phyloP scores from a whole-genome alignment of 2,797 vertebrate species.

The Gypaetus barbatus region DNA sequence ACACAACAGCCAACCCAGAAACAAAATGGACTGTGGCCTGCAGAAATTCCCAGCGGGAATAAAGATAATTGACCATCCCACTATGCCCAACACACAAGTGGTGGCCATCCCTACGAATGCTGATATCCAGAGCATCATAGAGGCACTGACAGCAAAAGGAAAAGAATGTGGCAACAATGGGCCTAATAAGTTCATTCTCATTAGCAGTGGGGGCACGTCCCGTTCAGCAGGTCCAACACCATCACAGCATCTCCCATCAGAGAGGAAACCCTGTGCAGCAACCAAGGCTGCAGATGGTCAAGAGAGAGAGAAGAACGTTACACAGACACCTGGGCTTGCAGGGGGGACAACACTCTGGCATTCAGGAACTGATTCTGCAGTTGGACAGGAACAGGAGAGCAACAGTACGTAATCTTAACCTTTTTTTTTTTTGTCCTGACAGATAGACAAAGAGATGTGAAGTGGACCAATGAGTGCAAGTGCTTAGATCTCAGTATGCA shows the following conservation, averaged over 20 bases:
- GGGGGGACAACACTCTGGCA: background rate
- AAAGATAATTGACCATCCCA: constrained; percentile 88
- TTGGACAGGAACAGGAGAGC: constrained; percentile 15
- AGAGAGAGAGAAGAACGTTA: background rate
- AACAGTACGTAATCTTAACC: constrained; percentile 62
- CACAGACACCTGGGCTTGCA: background rate
- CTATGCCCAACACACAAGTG: constrained; percentile 86
- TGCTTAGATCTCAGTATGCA: background rate
- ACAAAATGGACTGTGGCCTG: background rate
- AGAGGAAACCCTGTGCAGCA: background rate
- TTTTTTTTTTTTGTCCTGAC: background rate
- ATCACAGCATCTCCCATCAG: background rate
- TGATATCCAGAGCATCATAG: constrained; percentile 87
- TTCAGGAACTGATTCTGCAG: background rate
- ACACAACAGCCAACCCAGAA: background rate
- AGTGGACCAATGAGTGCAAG: background rate
- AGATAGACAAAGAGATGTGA: background rate
- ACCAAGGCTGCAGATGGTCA: background rate
- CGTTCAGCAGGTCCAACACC: background rate
- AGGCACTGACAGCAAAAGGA: constrained; percentile 86
- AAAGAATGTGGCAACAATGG: constrained; percentile 85
- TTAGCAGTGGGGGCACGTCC: constrained; percentile 74
- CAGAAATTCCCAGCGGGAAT: constrained; percentile 80
- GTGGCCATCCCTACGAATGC: constrained; percentile 85
- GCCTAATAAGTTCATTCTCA: constrained; percentile 92